A percentile compares a stretch with the other conserved stretches of the same genome.
Evolutionary conservation across 1,140 invertebrate species (phyloP).

Genomic region (Neodiprion virginianus): DNA sequence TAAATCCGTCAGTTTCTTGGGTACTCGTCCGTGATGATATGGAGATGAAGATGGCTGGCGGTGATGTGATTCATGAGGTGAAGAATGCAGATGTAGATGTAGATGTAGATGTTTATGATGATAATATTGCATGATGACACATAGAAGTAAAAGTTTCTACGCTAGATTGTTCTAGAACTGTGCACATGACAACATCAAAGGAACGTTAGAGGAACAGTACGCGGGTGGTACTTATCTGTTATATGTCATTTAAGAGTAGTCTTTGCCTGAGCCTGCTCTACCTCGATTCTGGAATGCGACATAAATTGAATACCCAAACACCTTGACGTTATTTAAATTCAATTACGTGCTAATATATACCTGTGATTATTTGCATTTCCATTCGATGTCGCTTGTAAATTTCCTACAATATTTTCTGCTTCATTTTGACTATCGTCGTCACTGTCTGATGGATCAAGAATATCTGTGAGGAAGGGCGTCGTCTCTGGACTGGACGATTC

Average conservation of each 20-base stretch:
- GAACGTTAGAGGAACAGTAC: constrained; percentile 36
- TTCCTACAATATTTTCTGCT: constrained; percentile 16
- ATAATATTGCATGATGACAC: background rate
- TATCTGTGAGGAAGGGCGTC: constrained; percentile 33
- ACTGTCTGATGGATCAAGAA: constrained; percentile 37
- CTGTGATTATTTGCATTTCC: constrained; percentile 30
- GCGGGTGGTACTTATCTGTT: constrained; percentile 49
- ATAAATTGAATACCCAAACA: constrained; percentile 23
- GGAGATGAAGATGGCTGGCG: background rate
- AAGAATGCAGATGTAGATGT: constrained; percentile 7
- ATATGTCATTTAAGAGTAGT: constrained; percentile 31
- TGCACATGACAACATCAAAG: constrained; percentile 45
- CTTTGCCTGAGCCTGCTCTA: constrained; percentile 20
- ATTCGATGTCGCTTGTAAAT: constrained; percentile 25
- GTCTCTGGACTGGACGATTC: constrained; percentile 35
- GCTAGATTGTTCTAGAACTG: constrained; percentile 39
- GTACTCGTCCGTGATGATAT: background rate
- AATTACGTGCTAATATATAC: constrained; percentile 26
- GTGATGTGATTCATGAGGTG: background rate
- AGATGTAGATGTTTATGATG: background rate
- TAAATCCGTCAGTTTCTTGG: background rate
- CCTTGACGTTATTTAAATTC: too few species aligned
- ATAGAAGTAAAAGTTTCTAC: constrained; percentile 11
- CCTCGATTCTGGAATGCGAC: constrained; percentile 8
- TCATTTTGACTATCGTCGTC: constrained; percentile 37